Evolutionary conservation across 2,888 invertebrate species (phyloP), one percentile per base, ranked within the genome.

Genomic region (Chrysolina americana): DNA sequence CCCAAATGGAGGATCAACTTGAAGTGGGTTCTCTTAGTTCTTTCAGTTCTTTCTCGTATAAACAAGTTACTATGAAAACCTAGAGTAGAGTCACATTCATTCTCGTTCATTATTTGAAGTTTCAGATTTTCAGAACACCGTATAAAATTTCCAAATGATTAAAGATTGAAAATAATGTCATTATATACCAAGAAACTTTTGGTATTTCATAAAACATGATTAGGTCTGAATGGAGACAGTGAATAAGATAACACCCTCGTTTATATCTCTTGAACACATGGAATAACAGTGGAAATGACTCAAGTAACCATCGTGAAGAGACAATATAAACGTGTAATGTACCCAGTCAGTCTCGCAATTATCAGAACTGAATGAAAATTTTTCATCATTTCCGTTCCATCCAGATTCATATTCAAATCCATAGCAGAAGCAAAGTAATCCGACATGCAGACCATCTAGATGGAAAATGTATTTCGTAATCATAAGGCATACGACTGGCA

Each of bases 401-500:
- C 59, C 59, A 1, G 59, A 59, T 28, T 59, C n/a, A 59, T 36
- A 59, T 59, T 59, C 15, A 28, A 59, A 59, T 59, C 28, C 28
- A n/a, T n/a, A 59, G 59, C 28, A 28, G 53, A 59, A 59, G 59
- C 59, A n/a, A 59, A 59, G n/a, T 28, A 59, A 59, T 59, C 59
- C 36, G 68, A 68, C 68, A 53, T 68, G 53, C 66, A 50, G 48
- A 66, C 50, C 66, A 66, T 66, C 66, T 50, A 28, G 19, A 66
- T 66, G 50, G 66, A 66, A 66, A 66, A 50, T 50, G 28, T 68
- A 41, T 68, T 68, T 53, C 28, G 68, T 68, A 68, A 68, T 68
- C 68, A 68, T 15, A 21, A 28, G 41, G 68, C 36, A 53, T 53
- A 53, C 70, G 70, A 66, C 66, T 62, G 68, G 53, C 70, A 63